Evolutionary conservation across 2,888 invertebrate genomes (phyloP), one percentile per base, ranked within the genome.

Genomic region (Tenthredo distinguenda): DNA sequence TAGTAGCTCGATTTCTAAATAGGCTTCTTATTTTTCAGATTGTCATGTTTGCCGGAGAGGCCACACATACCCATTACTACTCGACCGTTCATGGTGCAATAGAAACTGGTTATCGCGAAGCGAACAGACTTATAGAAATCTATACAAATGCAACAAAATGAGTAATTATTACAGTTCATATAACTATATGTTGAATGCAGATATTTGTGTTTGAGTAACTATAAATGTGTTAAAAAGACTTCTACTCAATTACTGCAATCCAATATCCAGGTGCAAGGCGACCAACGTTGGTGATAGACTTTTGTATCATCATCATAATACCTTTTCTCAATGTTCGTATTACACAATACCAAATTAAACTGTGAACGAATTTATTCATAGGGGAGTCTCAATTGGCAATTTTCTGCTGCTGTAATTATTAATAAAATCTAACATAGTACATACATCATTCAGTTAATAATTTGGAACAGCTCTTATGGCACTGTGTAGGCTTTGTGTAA

Each of bases 31-130:
- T 40, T 18, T 82, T 82, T n/a, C 94, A 94, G 31, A 91, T 94
- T 0, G 91, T 96, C 0, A 90, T 95, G n/a, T 96, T 96, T 92
- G 96, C 95, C 0, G 96, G 96, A 0, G 96, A 96, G 89, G 96
- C 96, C 0, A 95, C 96, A 0, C 93, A 94, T 90, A 7, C 7
- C 1, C 82, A 82, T 21, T 40, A 65, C 82, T 62, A 18, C 37
- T 21, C 65, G 12, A 82, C 65, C 9, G 82, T 82, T 82, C 21
- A 82, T 26, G 82, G 82, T 40, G 82, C 82, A 15, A 65, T 82
- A 82, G 82, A 82, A 65, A 40, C 82, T 40, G 82, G 82, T 26
- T 40, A 62, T 47, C 82, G 82, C 18, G 82, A 82, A 65, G 82
- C 82, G 34, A 12, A 82, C 82, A 37, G 82, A 47, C 37, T 82